These are phyloP conservation scores for Pseudochirops cupreus DNA, from an alignment of 2,797 vertebrate genomes.

Conservation along the genomic window DNA sequence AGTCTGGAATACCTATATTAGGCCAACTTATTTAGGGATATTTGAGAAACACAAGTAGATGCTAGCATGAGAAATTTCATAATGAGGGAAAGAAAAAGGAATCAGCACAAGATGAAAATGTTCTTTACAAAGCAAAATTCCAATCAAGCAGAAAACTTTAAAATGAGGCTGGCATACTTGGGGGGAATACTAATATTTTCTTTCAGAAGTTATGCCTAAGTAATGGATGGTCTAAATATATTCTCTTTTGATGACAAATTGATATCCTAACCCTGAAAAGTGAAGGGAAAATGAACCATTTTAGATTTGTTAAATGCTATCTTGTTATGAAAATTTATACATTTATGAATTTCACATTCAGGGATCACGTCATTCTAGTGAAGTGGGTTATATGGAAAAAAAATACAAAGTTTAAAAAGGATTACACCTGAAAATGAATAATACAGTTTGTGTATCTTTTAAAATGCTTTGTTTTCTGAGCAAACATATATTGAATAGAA, in stretches of 20 bases:
- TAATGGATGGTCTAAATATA: conserved; percentile 38
- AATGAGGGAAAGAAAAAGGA: conserved; percentile 50
- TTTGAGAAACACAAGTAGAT: conserved; percentile 70
- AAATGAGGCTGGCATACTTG: not conserved
- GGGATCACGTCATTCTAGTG: conserved; percentile 54
- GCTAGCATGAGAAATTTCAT: conserved; percentile 64
- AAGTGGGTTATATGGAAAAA: conserved; percentile 35
- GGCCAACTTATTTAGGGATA: conserved; percentile 45
- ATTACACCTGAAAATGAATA: not conserved
- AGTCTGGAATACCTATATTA: conserved; percentile 63
- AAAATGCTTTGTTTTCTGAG: conserved; percentile 31
- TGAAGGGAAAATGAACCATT: conserved; percentile 1
- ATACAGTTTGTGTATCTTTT: conserved; percentile 25
- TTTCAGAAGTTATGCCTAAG: conserved; percentile 50
- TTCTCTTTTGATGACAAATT: conserved; percentile 57
- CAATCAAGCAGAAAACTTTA: conserved; percentile 50
- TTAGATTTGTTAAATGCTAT: conserved; percentile 41
- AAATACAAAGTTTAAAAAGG: conserved; percentile 12
- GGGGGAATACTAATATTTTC: not conserved
- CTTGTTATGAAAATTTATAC: not conserved
- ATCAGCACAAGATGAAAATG: conserved; percentile 59
- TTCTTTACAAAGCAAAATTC: conserved; percentile 61
- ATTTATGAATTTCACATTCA: not conserved
- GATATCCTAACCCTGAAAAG: conserved; percentile 55
- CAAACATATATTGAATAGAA: conserved; percentile 51